Evolutionary conservation across 2,888 invertebrate species (phyloP), one percentile per base, ranked within the genome.

Genomic region (Orthosia cruda): DNA sequence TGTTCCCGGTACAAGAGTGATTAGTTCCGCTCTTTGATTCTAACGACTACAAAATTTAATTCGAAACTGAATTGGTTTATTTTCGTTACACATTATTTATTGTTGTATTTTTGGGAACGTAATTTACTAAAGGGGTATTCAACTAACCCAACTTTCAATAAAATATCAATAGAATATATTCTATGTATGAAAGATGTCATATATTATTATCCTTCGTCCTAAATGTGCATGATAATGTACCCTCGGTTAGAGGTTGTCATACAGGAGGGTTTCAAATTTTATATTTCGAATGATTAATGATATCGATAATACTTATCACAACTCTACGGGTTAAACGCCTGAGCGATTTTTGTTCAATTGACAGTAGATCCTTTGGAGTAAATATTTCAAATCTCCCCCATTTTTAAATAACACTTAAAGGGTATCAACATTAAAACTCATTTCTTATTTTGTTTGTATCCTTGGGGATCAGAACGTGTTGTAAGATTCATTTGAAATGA

Each of bases 201-300:
- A 71, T 75, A 69, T 74, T 72, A 79, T 80, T 74, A 81, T 84
- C 58, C 58, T 65, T 70, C 63, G 57, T 69, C 71, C 73, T 76
- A 72, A 85, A 84, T 79, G 74, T 81, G 68, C 78, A 83, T 83
- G 73, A 79, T 81, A 83, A 85, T 83, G 71, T 81, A 82, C 84
- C 74, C 77, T 74, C 70, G 84, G 84, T 85, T 83, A 83, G 84
- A 83, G 78, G 82, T 82, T 86, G 86, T 87, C 89, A 88, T 88
- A 84, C 84, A 77, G 80, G 82, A 76, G 84, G 86, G 90, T 87
- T 88, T 91, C 87, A 88, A 90, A 85, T 82, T 88, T 90, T 90
- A 91, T 92, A 93, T 92, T 80, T 89, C 74, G 89, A 89, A 96
- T 96, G 96, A 96, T 96, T 95, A 95, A 96, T 96, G 96, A 94